phyloP scores from a whole-genome alignment of 2,113 vertebrate species.

The Carassius carassius region DNA sequence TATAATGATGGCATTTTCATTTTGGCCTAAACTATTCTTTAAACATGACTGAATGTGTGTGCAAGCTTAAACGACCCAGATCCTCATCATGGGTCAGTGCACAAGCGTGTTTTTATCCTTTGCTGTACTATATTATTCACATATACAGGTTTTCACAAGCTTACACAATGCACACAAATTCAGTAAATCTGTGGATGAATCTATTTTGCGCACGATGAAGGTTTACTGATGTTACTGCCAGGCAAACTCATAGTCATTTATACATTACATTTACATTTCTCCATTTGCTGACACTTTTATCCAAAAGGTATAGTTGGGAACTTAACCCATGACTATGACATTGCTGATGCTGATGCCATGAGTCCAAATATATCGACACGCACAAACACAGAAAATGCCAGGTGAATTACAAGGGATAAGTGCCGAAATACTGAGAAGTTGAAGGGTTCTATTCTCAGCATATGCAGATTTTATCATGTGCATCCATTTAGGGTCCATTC shows the following conservation, averaged over 20 bases:
- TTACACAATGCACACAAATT: neutral
- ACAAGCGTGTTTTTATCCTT: constrained; percentile 1
- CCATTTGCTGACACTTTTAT: neutral
- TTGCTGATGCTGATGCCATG: neutral
- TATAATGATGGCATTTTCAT: neutral
- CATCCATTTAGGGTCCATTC: neutral
- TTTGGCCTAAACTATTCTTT: neutral
- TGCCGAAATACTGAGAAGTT: neutral
- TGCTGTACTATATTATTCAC: neutral
- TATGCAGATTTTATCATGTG: neutral
- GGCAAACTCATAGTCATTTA: neutral
- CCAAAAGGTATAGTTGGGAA: neutral
- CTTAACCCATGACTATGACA: neutral
- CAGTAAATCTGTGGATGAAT: neutral
- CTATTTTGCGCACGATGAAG: neutral
- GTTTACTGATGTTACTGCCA: neutral
- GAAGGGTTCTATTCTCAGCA: neutral
- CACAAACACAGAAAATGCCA: neutral
- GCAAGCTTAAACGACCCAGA: neutral
- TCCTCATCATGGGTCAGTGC: constrained; percentile 10
- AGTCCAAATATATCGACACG: neutral
- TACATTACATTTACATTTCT: neutral
- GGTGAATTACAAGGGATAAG: neutral
- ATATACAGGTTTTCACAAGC: neutral
- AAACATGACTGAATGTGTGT: neutral